phyloP scores from a whole-genome alignment of 2,113 vertebrate species.

The Nettapus auritus region DNA sequence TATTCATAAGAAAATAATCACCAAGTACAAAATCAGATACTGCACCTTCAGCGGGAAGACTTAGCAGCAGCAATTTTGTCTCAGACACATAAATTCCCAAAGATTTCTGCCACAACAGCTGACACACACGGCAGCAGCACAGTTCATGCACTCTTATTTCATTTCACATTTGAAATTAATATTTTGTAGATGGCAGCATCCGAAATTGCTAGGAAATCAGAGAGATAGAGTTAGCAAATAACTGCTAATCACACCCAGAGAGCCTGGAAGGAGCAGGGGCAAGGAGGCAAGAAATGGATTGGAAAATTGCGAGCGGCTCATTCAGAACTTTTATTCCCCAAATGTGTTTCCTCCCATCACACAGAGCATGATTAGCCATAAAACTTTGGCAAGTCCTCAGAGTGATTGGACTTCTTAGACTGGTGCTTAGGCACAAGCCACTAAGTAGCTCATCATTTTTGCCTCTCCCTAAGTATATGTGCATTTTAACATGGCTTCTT shows the following conservation, averaged over 20 bases:
- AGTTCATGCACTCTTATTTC: conserved; percentile 9
- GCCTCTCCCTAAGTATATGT: not conserved
- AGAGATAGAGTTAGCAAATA: conserved; percentile 20
- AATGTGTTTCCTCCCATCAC: conserved; percentile 23
- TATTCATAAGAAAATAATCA: conserved; percentile 17
- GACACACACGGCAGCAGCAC: not conserved
- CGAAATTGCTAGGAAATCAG: conserved; percentile 37
- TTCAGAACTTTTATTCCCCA: conserved; percentile 26
- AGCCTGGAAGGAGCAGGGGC: not conserved
- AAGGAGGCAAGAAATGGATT: conserved; percentile 17
- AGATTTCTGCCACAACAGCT: not conserved
- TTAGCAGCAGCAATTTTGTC: not conserved
- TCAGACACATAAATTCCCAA: not conserved
- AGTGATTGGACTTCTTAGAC: conserved; percentile 19
- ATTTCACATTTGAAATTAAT: conserved; percentile 36
- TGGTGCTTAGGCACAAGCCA: not conserved
- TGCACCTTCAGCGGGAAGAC: not conserved
- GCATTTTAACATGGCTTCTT: conserved; percentile 1
- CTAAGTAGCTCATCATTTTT: not conserved
- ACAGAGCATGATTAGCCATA: conserved; percentile 37
- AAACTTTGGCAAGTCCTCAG: not conserved
- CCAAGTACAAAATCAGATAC: not conserved
- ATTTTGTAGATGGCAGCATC: conserved; percentile 39
- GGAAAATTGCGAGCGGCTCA: not conserved
- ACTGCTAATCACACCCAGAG: conserved; percentile 25